Percentiles rank a stretch among this genome's conserved stretches.
These are phyloP conservation scores for Mobula birostris DNA, from an alignment of 2,113 vertebrate species.

Conservation along the genomic window DNA sequence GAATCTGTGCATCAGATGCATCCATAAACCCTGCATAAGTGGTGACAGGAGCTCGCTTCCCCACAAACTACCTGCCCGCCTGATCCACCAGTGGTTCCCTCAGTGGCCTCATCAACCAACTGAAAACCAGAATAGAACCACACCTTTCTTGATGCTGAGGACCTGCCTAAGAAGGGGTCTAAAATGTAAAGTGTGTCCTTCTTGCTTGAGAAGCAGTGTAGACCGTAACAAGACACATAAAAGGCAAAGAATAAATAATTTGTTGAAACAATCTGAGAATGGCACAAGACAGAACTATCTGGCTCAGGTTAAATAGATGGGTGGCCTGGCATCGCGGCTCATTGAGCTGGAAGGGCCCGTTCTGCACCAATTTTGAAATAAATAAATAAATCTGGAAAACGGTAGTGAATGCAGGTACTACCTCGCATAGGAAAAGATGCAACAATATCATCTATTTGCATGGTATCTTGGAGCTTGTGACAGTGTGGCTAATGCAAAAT, in stretches of 20 bases:
- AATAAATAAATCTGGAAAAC: not conserved
- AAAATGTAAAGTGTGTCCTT: not conserved
- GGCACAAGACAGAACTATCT: not conserved
- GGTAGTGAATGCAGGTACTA: not conserved
- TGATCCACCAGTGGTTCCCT: too few species aligned
- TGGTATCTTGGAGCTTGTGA: not conserved
- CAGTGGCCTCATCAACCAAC: too few species aligned
- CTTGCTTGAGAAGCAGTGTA: not conserved
- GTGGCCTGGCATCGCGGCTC: too few species aligned
- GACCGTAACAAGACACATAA: not conserved
- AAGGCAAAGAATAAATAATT: not conserved
- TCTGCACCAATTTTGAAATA: too few species aligned
- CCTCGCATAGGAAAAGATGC: not conserved
- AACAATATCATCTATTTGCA: not conserved
- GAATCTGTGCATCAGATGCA: too few species aligned
- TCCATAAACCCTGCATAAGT: too few species aligned
- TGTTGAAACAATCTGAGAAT: not conserved
- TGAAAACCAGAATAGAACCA: too few species aligned
- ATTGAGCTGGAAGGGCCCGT: too few species aligned
- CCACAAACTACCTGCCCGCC: too few species aligned
- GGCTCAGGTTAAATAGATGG: not conserved
- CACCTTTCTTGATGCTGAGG: too few species aligned
- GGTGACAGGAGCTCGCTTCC: too few species aligned
- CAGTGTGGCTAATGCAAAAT: not conserved
- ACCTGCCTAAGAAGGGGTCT: too few species aligned